Base-by-base conservation (phyloP, 2,888 invertebrate genomes). In the Podotricha telesiphe region DNA sequence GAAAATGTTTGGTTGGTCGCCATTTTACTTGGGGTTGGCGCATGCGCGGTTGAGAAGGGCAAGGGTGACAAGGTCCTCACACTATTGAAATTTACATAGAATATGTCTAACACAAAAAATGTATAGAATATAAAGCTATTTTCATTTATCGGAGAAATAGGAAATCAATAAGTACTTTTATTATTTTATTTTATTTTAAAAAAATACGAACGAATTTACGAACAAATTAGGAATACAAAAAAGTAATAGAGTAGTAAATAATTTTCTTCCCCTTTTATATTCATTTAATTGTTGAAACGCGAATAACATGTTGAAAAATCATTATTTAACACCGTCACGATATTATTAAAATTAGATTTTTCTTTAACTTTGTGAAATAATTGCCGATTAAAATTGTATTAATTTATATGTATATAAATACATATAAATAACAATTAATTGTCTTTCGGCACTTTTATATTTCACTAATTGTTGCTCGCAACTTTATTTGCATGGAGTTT, bases 11-110 rank as follows among this genome's bases (percentile, higher is more conserved):
- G 58, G 40, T 77, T 78, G 74, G 82, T 76, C 86, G 87, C 86
- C 86, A 89, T 88, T 82, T 86, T 86, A 71, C 68, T 63, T 71
- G 64, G 45, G 73, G 48, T 70, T 45, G 45, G 81, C 91, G 91
- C 91, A 90, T 89, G 91, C 89, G 89, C 77, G 67, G 67, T 69
- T n/a, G 62, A 75, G 83, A 87, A 87, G 86, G 87, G 85, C 86
- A 89, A 87, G 86, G 86, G 87, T 85, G 84, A 67, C 73, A 73
- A 73, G 70, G 74, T 70, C 72, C 69, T 65, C 59, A 34, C 72
- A 69, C 70, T 72, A 70, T 74, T 70, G 72, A 70, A 62, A 67
- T 53, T 56, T 67, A 58, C 65, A 71, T 67, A 67, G 58, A 45
- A 48, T 56, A 28, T 68, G 28, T 59, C 59, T 59, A 2, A 58